phyloP scores from a whole-genome alignment of 1,140 invertebrate species.

The Himalopsyche phryganea region DNA sequence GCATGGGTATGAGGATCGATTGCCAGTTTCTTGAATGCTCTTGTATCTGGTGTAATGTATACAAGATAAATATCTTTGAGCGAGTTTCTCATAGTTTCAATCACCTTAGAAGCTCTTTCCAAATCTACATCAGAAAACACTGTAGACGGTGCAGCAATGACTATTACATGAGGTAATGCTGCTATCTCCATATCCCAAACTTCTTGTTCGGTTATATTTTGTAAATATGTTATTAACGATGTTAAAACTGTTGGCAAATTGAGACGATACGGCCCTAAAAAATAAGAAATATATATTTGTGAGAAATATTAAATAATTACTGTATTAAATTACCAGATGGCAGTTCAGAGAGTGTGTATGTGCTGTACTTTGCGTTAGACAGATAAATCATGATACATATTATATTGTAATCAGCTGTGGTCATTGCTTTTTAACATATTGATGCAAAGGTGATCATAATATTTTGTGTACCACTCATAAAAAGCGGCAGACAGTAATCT shows the following conservation, averaged over 20 bases:
- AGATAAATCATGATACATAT: too few relatives aligned
- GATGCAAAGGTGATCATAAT: too few relatives aligned
- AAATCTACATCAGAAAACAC: conserved; percentile 41
- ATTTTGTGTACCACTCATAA: too few relatives aligned
- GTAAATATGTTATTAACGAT: conserved; percentile 38
- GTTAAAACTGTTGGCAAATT: conserved; percentile 46
- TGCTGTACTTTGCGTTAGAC: too few relatives aligned
- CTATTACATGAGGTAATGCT: conserved; percentile 42
- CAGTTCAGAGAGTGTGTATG: too few relatives aligned
- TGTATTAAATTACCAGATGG: too few relatives aligned
- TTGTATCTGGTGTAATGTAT: conserved; percentile 40
- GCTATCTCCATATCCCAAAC: conserved; percentile 37
- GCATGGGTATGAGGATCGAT: conserved; percentile 20
- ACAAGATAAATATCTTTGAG: conserved; percentile 48
- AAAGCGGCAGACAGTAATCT: too few relatives aligned
- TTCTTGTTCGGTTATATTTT: conserved; percentile 40
- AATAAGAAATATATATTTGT: conserved; percentile 15
- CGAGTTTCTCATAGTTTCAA: conserved; percentile 40
- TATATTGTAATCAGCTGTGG: too few relatives aligned
- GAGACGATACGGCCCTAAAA: conserved; percentile 47
- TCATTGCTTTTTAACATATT: too few relatives aligned
- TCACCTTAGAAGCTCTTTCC: conserved; percentile 39
- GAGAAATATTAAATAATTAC: background rate
- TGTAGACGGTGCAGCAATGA: conserved; percentile 44
- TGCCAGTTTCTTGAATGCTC: conserved; percentile 33